A percentile compares a stretch with the other conserved stretches of the same genome.
Evolutionary conservation across 1,140 invertebrate genomes (phyloP).

Genomic region (Gonatopus flavifemur): DNA sequence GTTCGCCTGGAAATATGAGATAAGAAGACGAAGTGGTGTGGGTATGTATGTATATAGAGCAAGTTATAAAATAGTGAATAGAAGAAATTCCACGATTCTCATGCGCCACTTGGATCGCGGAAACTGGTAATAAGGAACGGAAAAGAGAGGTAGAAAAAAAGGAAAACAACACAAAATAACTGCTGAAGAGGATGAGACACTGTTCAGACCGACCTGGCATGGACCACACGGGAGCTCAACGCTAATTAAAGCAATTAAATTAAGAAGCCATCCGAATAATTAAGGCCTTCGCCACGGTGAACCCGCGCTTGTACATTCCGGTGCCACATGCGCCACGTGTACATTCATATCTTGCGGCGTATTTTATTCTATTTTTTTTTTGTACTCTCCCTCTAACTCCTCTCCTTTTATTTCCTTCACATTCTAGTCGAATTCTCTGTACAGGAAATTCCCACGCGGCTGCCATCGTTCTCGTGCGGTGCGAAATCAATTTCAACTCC

Average conservation of each 20-base stretch:
- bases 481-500: background rate
- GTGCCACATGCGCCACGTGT: background rate
- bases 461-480: no score
- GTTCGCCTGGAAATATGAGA: no score
- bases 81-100: constrained; percentile 7
- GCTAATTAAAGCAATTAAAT: constrained; percentile 37
- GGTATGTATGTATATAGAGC: no score
- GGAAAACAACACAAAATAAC: no score
- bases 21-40: no score
- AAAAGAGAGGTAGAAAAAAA: background rate
- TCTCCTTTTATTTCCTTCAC: background rate
- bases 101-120: constrained; percentile 1
- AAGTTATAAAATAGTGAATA: constrained; percentile 9
- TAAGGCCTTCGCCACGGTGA: constrained; percentile 22
- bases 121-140: constrained; percentile 5
- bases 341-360: no score
- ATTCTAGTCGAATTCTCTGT: no score
- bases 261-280: constrained; percentile 39
- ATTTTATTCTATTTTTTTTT: no score
- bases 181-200: constrained; percentile 6
- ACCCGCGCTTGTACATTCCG: background rate
- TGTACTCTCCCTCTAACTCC: background rate
- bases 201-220: constrained; percentile 1
- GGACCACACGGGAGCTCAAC: constrained; percentile 21
- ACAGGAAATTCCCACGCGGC: no score